Conservation (phyloP, 2,888 invertebrate species). For the Philhelius pedissequus region DNA sequence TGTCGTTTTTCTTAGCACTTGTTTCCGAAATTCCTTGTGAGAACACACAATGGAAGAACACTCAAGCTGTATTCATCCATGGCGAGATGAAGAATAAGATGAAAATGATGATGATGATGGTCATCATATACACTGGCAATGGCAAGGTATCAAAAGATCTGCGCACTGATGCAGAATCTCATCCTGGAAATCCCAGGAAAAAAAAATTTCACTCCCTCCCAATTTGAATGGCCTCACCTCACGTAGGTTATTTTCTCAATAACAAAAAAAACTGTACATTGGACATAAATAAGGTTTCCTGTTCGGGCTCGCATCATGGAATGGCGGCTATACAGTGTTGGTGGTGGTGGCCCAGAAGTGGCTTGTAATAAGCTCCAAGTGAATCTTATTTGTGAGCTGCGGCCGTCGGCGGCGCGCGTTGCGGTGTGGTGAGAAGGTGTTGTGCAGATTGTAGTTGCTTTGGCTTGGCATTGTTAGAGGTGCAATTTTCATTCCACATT, state of each 20-base stretch:
- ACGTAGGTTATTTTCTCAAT: conserved; percentile 64
- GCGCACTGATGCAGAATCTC: conserved; percentile 61
- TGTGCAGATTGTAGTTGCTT: conserved; percentile 61
- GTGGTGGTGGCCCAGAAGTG: conserved; percentile 54
- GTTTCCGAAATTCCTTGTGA: conserved; percentile 47
- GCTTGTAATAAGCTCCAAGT: conserved; percentile 67
- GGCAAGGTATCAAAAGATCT: conserved; percentile 61
- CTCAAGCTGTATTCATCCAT: conserved; percentile 12
- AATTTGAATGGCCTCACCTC: conserved; percentile 68
- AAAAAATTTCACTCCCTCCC: conserved; percentile 58
- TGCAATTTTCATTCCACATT: conserved; percentile 63
- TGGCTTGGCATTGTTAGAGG: conserved; percentile 63
- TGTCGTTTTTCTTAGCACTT: conserved; percentile 55
- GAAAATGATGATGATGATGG: conserved; percentile 67
- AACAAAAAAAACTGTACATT: conserved; percentile 66
- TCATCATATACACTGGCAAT: conserved; percentile 59
- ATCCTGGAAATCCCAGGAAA: conserved; percentile 60
- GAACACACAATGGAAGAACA: conserved; percentile 52
- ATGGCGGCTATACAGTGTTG: background rate
- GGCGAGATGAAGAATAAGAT: conserved; percentile 58
- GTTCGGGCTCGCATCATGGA: conserved; percentile 4
- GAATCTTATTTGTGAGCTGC: conserved; percentile 31
- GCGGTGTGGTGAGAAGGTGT: conserved; percentile 64
- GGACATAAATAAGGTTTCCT: conserved; percentile 55
- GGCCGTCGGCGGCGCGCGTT: too few species aligned